Evolutionary conservation across 2,888 invertebrate genomes (phyloP), one percentile per base, ranked within the genome.

Genomic region (Hoplodrina blanda): DNA sequence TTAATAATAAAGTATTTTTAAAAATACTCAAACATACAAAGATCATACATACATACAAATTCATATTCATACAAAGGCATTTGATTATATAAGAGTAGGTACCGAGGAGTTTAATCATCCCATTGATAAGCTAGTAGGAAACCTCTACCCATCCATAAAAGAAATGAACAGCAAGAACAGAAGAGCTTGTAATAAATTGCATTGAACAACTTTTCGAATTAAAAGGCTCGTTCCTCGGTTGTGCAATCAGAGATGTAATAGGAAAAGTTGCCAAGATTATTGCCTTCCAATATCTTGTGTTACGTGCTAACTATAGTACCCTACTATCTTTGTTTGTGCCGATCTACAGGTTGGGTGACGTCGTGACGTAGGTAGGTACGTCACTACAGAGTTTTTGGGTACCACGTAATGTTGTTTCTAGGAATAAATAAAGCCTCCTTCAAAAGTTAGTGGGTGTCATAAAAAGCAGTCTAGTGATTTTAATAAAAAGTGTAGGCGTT

Each of bases 241-340:
- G 76, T 84, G 86, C 88, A 89, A 90, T 90, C 89, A 85, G 82
- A 80, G 80, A 81, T 81, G 81, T 89, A 87, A 90, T 90, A 88
- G 89, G 89, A 85, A 90, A 91, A 91, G 85, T 90, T 91, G 69
- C 52, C 76, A 85, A 76, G 88, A 89, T 86, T 88, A 89, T 89
- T 89, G 82, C 85, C 85, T 83, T 82, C 84, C 87, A 85, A 88
- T 89, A 89, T 80, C 83, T 84, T 78, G 85, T 69, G 76, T 81
- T 78, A 87, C 57, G 66, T 69, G 61, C 62, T 60, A 62, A 68
- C 55, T 73, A 73, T 49, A 72, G 25, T 54, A 37, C 41, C 61
- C n/a, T n/a, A n/a, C n/a, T 54, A 37, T 33, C 61, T 67, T 59
- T 69, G 63, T 69, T 65, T 46, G 59, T 60, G 37, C 20, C 13